These are phyloP conservation scores for Saccostrea glomerata DNA, from an alignment of 1,140 invertebrate species.

Conservation along the genomic window DNA sequence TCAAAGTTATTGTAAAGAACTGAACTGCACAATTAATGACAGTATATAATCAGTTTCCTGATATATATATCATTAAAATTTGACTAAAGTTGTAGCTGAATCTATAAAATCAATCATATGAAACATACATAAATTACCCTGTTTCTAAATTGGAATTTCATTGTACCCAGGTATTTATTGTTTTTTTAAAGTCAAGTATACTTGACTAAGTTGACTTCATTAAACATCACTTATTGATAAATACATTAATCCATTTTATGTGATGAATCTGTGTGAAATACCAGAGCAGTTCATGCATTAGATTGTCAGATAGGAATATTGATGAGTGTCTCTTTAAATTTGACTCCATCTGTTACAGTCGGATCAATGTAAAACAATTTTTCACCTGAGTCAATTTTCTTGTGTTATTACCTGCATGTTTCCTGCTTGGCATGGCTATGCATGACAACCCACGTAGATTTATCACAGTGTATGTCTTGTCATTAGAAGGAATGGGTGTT, in stretches of 20 bases:
- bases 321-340: neutral
- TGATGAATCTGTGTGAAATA: neutral
- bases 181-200: no score
- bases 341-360: neutral
- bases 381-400: neutral
- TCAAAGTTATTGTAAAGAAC: no score
- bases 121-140: no score
- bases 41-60: no score
- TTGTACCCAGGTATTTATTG: no score
- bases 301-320: constrained; percentile 6
- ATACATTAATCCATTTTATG: constrained; percentile 10
- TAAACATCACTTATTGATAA: no score
- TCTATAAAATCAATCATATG: no score
- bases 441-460: constrained; percentile 1
- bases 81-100: no score
- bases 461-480: neutral
- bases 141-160: no score
- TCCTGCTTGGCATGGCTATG: neutral
- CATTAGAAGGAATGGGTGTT: neutral
- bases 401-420: neutral
- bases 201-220: no score
- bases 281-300: neutral
- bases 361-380: neutral
- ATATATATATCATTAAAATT: no score
- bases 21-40: no score